A percentile compares a stretch with the other conserved stretches of the same genome.
Evolutionary conservation across 2,888 invertebrate genomes (phyloP).

Genomic region (Phymatocera aterrima): DNA sequence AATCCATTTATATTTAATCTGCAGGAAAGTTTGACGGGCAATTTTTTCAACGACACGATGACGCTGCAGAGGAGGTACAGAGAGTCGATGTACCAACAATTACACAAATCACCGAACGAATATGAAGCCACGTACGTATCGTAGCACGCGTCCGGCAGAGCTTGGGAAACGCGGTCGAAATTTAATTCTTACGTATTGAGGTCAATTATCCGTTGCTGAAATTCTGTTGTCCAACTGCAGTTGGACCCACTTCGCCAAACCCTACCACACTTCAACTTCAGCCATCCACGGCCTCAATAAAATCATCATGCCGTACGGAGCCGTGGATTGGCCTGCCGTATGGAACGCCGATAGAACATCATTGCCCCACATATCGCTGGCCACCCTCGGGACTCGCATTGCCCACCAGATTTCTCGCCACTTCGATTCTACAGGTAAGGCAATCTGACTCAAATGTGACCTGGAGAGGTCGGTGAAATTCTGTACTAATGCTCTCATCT

Average conservation of each 20-base stretch:
- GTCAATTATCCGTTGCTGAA: background rate
- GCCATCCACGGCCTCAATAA: slow-evolving; percentile 58
- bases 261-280: slow-evolving; percentile 57
- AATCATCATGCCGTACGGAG: slow-evolving; percentile 62
- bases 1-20: background rate
- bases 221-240: slow-evolving; percentile 47
- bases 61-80: slow-evolving; percentile 58
- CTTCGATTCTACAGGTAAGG: slow-evolving; percentile 62
- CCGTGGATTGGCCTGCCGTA: slow-evolving; percentile 56
- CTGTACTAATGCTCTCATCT: background rate
- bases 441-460: background rate
- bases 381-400: slow-evolving; percentile 62
- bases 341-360: slow-evolving; percentile 34
- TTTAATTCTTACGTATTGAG: background rate
- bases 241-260: slow-evolving; percentile 62
- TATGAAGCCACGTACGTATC: slow-evolving; percentile 59
- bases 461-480: background rate
- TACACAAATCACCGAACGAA: slow-evolving; percentile 52
- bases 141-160: background rate
- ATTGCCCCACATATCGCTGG: slow-evolving; percentile 55
- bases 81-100: slow-evolving; percentile 56
- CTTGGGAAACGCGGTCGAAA: background rate
- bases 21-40: slow-evolving; percentile 55
- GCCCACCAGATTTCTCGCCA: slow-evolving; percentile 64
- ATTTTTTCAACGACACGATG: slow-evolving; percentile 61